These are phyloP conservation scores for Zoanthus gigantus DNA, from an alignment of 92 coral and sea anemone genomes.

Conservation along the genomic window DNA sequence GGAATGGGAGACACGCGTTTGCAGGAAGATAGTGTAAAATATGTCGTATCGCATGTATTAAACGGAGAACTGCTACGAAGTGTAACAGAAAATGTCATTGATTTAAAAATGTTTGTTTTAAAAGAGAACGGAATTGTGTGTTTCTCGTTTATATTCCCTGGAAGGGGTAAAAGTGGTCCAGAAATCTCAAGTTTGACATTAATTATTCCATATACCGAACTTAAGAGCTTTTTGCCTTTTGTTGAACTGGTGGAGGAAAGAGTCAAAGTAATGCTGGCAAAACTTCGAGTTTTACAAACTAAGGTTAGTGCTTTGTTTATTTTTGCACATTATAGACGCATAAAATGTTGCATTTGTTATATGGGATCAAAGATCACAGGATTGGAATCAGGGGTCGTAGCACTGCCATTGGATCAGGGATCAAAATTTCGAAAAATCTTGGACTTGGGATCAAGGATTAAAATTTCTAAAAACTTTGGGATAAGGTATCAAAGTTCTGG, in stretches of 20 bases:
- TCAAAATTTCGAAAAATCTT: no score
- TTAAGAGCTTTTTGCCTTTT: conserved; percentile 76
- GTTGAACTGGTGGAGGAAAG: conserved; percentile 92
- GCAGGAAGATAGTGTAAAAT: conserved; percentile 86
- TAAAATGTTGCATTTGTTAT: neutral
- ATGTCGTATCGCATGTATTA: conserved; percentile 92
- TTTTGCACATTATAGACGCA: neutral
- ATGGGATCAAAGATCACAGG: neutral
- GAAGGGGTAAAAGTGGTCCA: conserved; percentile 76
- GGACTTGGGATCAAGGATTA: no score
- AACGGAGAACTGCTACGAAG: conserved; percentile 96
- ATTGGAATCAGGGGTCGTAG: neutral
- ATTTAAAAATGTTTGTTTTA: conserved; percentile 89
- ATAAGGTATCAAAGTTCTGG: no score
- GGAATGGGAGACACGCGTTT: conserved; percentile 69
- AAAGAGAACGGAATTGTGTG: conserved; percentile 87
- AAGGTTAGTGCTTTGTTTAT: conserved; percentile 63
- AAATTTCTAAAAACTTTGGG: no score
- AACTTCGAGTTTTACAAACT: conserved; percentile 88
- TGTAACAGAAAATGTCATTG: conserved; percentile 91
- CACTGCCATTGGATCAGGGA: no score
- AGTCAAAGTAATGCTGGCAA: conserved; percentile 86
- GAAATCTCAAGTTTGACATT: conserved; percentile 86
- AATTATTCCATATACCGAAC: conserved; percentile 77
- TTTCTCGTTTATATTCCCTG: conserved; percentile 90